These are phyloP conservation scores for Cheilosia scutellata DNA, from an alignment of 2,888 invertebrate species.

Conservation along the genomic window DNA sequence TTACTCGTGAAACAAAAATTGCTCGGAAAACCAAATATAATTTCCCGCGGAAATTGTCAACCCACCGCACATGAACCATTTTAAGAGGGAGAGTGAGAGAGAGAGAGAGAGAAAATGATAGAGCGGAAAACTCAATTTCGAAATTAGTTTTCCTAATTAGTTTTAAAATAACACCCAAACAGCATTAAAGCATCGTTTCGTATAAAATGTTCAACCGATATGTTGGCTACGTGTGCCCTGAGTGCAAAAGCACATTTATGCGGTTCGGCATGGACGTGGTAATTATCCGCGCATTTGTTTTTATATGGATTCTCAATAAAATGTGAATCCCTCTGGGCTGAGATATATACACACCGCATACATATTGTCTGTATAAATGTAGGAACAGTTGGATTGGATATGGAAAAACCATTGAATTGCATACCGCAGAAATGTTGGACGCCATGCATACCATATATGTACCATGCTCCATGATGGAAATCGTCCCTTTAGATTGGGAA, in stretches of 20 bases:
- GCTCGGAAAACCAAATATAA: constrained; percentile 59
- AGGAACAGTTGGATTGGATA: constrained; percentile 38
- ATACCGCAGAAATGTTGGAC: constrained; percentile 63
- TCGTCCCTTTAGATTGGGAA: neutral
- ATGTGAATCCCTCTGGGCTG: constrained; percentile 40
- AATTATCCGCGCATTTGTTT: constrained; percentile 74
- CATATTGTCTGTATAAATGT: constrained; percentile 8
- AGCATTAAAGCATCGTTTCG: constrained; percentile 70
- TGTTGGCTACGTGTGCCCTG: constrained; percentile 26
- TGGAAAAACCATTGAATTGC: constrained; percentile 69
- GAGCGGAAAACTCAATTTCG: constrained; percentile 74
- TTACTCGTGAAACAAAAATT: constrained; percentile 68
- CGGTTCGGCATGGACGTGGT: constrained; percentile 71
- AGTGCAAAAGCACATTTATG: constrained; percentile 47
- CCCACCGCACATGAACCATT: too few species aligned
- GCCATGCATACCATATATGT: constrained; percentile 55
- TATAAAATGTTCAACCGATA: constrained; percentile 57
- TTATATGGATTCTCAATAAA: constrained; percentile 75
- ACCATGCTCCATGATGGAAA: neutral
- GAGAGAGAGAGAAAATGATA: constrained; percentile 1
- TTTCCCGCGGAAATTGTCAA: constrained; percentile 37
- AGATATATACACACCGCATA: constrained; percentile 1
- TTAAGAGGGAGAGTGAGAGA: too few species aligned
- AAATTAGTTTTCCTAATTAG: constrained; percentile 77
- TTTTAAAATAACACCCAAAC: constrained; percentile 76